Evolutionary conservation across 2,113 vertebrate genomes (phyloP).

Genomic region (Cephalopterus ornatus): DNA sequence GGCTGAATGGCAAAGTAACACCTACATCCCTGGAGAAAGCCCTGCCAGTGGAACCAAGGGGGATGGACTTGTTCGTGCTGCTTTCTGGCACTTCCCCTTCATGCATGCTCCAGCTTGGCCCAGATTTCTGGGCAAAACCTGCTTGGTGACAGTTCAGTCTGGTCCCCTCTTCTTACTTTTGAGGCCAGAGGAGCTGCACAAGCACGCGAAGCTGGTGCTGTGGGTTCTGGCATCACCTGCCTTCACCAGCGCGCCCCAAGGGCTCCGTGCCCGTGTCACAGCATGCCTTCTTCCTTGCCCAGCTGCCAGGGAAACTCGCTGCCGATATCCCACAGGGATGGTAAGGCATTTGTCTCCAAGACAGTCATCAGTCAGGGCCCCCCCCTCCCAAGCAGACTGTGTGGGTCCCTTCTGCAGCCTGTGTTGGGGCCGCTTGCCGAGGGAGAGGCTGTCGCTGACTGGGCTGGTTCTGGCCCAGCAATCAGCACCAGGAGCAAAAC

Average conservation of each 20-base stretch:
- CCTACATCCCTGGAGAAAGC: neutral
- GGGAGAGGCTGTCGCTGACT: neutral
- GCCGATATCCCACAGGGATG: neutral
- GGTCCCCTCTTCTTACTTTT: neutral
- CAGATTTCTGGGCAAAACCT: neutral
- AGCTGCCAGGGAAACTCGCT: neutral
- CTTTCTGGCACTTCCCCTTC: neutral
- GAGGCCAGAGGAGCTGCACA: neutral
- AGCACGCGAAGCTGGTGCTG: neutral
- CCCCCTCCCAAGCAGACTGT: neutral
- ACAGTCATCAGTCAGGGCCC: neutral
- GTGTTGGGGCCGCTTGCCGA: neutral
- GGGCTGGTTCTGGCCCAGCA: neutral
- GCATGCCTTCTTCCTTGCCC: neutral
- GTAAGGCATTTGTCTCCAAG: neutral
- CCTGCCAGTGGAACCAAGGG: neutral
- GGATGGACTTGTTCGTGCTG: neutral
- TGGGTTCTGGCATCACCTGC: neutral
- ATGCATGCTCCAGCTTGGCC: accelerated
- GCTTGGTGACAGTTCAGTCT: neutral
- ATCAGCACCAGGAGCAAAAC: accelerated
- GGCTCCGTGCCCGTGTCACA: neutral
- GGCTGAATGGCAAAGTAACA: accelerated
- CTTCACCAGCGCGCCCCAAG: accelerated
- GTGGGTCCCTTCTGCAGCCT: neutral